These are phyloP conservation scores for Agelaius phoeniceus DNA, from an alignment of 2,113 vertebrate genomes.

Conservation along the genomic window DNA sequence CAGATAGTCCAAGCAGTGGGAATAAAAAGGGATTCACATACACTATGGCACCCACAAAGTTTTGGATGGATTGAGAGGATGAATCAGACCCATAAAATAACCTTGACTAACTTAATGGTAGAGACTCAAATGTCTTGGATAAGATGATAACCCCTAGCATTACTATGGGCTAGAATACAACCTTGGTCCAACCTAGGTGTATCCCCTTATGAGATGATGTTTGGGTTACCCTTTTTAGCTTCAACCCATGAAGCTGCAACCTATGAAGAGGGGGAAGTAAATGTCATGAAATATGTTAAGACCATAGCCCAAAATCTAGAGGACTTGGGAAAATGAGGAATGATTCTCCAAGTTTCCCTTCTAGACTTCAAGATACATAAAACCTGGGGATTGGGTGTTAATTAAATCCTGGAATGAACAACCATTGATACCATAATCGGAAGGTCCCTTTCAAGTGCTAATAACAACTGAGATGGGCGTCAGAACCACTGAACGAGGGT, in stretches of 20 bases:
- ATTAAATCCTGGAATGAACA: not conserved
- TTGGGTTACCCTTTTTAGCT: not conserved
- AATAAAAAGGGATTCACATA: not conserved
- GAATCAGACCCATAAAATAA: not conserved
- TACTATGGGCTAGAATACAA: not conserved
- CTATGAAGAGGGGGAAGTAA: not conserved
- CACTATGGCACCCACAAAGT: not conserved
- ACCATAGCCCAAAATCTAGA: not conserved
- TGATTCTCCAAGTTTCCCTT: not conserved
- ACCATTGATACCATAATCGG: not conserved
- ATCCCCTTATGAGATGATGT: not conserved
- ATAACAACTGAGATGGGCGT: fast-evolving
- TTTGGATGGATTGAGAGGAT: not conserved
- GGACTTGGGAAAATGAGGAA: not conserved
- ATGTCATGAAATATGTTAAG: not conserved
- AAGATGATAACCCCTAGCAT: not conserved
- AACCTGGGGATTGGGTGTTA: not conserved
- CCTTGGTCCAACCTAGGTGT: not conserved
- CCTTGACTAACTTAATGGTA: not conserved
- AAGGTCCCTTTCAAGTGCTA: not conserved
- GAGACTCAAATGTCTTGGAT: no score
- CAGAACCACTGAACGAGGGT: not conserved
- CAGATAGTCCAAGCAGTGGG: not conserved
- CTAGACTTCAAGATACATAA: not conserved
- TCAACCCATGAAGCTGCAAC: not conserved